Conservation (phyloP, 2,888 invertebrate genomes). For the Mythimna loreyi region DNA sequence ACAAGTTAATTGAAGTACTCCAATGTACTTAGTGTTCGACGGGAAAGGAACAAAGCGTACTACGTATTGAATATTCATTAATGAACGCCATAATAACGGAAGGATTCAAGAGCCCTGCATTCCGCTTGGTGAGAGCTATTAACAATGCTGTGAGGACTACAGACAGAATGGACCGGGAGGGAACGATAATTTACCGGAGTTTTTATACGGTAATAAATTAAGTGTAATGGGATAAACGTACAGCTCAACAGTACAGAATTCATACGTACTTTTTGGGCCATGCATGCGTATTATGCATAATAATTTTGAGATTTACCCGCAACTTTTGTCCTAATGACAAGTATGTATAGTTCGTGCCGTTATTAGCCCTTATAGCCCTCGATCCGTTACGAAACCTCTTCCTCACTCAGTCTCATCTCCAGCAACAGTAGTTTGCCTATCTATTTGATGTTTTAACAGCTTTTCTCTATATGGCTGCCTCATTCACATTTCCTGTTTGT, state of each 20-base stretch:
- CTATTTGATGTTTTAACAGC: conserved; percentile 1
- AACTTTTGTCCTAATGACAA: neutral
- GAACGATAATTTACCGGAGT: conserved; percentile 71
- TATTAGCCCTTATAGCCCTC: neutral
- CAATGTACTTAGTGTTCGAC: conserved; percentile 60
- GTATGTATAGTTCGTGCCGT: neutral
- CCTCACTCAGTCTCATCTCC: neutral
- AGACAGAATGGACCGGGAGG: conserved; percentile 66
- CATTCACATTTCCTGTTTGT: conserved; percentile 59
- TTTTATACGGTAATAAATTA: conserved; percentile 63
- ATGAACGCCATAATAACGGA: conserved; percentile 71
- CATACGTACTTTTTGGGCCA: no score
- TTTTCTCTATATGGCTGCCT: conserved; percentile 24
- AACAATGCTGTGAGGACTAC: conserved; percentile 66
- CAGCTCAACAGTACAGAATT: conserved; percentile 20
- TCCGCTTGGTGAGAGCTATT: conserved; percentile 73
- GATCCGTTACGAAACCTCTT: conserved; percentile 1
- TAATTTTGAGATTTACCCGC: conserved; percentile 1
- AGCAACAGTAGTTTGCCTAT: conserved; percentile 1
- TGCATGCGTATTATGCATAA: neutral
- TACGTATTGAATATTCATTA: conserved; percentile 76
- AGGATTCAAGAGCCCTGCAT: conserved; percentile 73
- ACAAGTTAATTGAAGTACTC: conserved; percentile 66
- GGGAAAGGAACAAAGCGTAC: conserved; percentile 69
- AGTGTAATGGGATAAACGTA: conserved; percentile 58